Evolutionary conservation across 1,140 invertebrate species (phyloP).

Genomic region (Meloidogyne exigua): DNA sequence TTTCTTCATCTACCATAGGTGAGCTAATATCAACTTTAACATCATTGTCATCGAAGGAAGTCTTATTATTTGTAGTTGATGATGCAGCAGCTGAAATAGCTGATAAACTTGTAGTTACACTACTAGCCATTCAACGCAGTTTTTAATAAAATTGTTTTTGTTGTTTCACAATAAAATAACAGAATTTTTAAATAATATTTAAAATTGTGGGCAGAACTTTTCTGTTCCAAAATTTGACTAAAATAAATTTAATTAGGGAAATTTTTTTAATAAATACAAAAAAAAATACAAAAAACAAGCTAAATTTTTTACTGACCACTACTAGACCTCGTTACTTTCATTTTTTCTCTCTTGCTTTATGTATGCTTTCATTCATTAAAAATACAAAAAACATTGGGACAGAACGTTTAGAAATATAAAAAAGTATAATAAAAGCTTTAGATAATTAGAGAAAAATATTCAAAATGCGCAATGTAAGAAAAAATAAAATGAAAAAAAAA

Average conservation of each 20-base stretch:
- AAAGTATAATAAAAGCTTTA: neutral
- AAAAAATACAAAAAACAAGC: neutral
- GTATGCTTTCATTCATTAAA: neutral
- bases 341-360: neutral
- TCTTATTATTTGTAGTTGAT: neutral
- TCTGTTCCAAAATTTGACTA: no score
- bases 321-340: neutral
- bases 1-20: slow-evolving; percentile 13
- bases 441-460: no score
- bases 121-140: neutral
- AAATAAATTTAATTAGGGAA: no score
- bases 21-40: neutral
- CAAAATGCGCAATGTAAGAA: neutral
- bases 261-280: no score
- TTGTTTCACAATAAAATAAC: no score
- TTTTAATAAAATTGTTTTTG: no score
- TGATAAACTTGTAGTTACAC: neutral
- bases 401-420: neutral
- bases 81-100: neutral
- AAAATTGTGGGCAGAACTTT: no score
- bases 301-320: neutral
- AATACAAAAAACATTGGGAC: neutral
- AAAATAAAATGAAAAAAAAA: no score
- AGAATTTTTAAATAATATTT: no score
- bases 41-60: neutral